These are phyloP conservation scores for Engystomops pustulosus DNA, from an alignment of 2,113 vertebrate genomes.

Conservation along the genomic window DNA sequence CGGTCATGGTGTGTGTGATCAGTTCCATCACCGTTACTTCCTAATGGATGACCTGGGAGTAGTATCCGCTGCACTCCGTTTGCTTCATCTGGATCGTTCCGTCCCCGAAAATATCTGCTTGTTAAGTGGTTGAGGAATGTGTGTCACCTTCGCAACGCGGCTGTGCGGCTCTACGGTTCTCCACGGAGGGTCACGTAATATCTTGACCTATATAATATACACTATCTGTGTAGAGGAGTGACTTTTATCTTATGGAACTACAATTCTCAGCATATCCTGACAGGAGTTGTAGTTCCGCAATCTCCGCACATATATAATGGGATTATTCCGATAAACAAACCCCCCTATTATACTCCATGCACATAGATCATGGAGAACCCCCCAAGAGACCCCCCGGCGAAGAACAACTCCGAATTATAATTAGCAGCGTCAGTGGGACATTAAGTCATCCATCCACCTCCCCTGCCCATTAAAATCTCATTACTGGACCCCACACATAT, in stretches of 20 bases:
- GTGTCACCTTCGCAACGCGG: neutral
- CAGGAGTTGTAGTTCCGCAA: neutral
- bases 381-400: too few relatives aligned
- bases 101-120: constrained; percentile 16
- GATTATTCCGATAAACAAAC: too few relatives aligned
- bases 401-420: too few relatives aligned
- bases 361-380: too few relatives aligned
- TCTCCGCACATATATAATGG: too few relatives aligned
- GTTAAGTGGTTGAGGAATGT: constrained; percentile 1
- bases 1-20: too few relatives aligned
- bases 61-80: neutral
- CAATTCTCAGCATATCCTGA: neutral
- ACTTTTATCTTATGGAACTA: neutral
- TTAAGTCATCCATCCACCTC: neutral
- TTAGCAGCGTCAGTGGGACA: neutral
- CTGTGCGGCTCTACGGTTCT: too few relatives aligned
- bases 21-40: constrained; percentile 1
- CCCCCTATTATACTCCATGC: neutral
- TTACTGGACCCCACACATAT: neutral
- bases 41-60: neutral
- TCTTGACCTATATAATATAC: neutral
- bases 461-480: too few relatives aligned
- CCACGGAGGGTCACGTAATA: neutral
- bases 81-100: neutral
- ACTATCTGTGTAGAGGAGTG: neutral